Conservation (phyloP, 2,888 invertebrate species). For the Ptychoptera albimana region DNA sequence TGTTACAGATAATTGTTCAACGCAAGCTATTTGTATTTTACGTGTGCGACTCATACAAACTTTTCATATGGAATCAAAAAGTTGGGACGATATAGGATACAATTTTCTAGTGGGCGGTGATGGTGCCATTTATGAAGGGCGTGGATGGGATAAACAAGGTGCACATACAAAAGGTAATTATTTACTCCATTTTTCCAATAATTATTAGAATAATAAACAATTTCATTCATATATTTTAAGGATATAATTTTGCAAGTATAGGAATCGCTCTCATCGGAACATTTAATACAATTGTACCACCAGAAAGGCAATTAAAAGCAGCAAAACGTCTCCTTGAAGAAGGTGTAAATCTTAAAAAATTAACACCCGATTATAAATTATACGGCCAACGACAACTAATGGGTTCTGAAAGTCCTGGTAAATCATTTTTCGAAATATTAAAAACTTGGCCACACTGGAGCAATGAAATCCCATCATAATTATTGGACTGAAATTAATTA, state of each 20-base stretch:
- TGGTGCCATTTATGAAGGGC: slow-evolving; percentile 54
- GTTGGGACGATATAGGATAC: slow-evolving; percentile 55
- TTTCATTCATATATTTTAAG: slow-evolving; percentile 13
- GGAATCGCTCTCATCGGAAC: slow-evolving; percentile 60
- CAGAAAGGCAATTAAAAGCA: slow-evolving; percentile 40
- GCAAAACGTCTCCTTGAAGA: slow-evolving; percentile 41
- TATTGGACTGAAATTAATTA: too few species aligned
- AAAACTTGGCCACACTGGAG: slow-evolving; percentile 47
- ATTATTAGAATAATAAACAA: background rate
- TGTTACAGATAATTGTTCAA: slow-evolving; percentile 36
- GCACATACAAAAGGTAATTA: slow-evolving; percentile 42
- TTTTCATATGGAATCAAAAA: slow-evolving; percentile 48
- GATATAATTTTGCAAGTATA: slow-evolving; percentile 48
- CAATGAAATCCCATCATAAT: too few species aligned
- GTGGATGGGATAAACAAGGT: slow-evolving; percentile 57
- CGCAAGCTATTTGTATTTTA: slow-evolving; percentile 41
- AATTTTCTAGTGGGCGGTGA: slow-evolving; percentile 70
- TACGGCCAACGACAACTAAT: slow-evolving; percentile 50
- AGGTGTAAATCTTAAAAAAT: slow-evolving; percentile 44
- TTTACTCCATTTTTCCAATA: background rate
- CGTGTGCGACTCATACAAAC: slow-evolving; percentile 45
- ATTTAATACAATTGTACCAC: slow-evolving; percentile 37
- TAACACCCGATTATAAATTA: slow-evolving; percentile 46
- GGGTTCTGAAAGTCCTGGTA: slow-evolving; percentile 52
- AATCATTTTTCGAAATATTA: slow-evolving; percentile 44